Evolutionary conservation across 1,140 invertebrate species (phyloP), one percentile per base, ranked within the genome.

Genomic region (Radopholus similis): DNA sequence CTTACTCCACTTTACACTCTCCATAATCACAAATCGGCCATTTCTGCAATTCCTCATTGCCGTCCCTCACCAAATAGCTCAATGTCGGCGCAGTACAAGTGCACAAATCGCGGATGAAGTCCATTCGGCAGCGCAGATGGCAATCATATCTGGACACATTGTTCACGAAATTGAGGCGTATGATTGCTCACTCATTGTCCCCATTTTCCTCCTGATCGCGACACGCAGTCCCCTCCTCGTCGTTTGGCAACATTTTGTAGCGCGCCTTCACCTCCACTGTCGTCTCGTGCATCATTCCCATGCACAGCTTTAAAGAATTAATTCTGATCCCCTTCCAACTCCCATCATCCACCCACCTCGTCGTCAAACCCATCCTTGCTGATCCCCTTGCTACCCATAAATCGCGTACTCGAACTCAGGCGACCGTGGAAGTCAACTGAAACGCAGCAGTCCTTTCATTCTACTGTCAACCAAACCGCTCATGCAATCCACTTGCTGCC

Each of bases 331-430:
- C 32, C 21, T 26, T 42, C n/a, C 11, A 49, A 69, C 26, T 44
- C n/a, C 2, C 21, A 47, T 9, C 30, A 9, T 26, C 26, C 23
- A 21, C 15, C 35, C 64, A 81, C 78, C 66, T 82, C 80, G 55
- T 81, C 79, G 40, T 55, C 71, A 59, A 79, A 82, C 21, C 79
- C 79, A 60, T 81, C 79, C 30, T 69, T 71, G 30, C 72, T 73
- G 44, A 72, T 47, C 53, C 80, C 79, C 57, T 81, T 81, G 23
- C 77, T 76, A 62, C 81, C 78, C 73, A 78, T 81, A 64, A 82
- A 82, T 53, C 79, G 68, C 51, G 60, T 70, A 35, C 70, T 64
- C 4, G 80, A 80, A 28, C 70, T 72, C 38, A 80, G 80, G 26
- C 79, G 70, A 26, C 79, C 79, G 62, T 81, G 79, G 47, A 81